Conservation (phyloP, 2,797 vertebrate species). For the Bryconaethiops microstoma region DNA sequence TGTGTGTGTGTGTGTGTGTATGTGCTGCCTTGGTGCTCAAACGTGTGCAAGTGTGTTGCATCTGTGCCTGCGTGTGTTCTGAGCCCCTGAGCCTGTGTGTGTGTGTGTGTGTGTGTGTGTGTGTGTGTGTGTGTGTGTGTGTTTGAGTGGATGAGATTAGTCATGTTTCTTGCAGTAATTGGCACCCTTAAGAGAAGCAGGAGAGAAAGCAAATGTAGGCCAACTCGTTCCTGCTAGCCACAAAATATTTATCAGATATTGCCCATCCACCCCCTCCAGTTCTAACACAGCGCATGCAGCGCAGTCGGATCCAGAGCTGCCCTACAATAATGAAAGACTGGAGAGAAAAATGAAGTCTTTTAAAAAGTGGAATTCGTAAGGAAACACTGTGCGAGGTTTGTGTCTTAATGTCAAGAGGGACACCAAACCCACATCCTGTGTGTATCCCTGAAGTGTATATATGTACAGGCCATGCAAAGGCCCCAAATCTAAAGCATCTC, state of each 20-base stretch:
- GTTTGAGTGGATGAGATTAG: slow-evolving; percentile 36
- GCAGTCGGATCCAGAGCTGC: slow-evolving; percentile 28
- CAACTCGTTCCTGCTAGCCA: slow-evolving; percentile 54
- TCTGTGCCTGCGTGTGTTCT: slow-evolving; percentile 22
- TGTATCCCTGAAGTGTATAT: slow-evolving; percentile 24
- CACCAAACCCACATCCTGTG: slow-evolving; percentile 8
- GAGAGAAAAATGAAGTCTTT: slow-evolving; percentile 1
- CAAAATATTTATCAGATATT: slow-evolving; percentile 59
- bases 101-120: slow-evolving; percentile 28
- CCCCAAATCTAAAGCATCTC: slow-evolving; percentile 34
- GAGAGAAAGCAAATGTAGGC: slow-evolving; percentile 54
- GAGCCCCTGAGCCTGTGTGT: slow-evolving; percentile 16
- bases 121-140: slow-evolving; percentile 30
- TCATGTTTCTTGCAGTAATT: slow-evolving; percentile 56
- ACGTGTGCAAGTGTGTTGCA: background rate
- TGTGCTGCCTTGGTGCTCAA: slow-evolving; percentile 23
- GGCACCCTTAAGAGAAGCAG: slow-evolving; percentile 51
- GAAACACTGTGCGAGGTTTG: background rate
- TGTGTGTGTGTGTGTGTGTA: slow-evolving; percentile 33
- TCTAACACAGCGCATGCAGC: slow-evolving; percentile 23
- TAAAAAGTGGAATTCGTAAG: slow-evolving; percentile 17
- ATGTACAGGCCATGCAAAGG: slow-evolving; percentile 35
- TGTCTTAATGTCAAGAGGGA: slow-evolving; percentile 19
- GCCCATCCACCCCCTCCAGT: slow-evolving; percentile 47
- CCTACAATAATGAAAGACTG: slow-evolving; percentile 8